These are phyloP conservation scores for Corythornis leucogaster DNA, from an alignment of 2,797 vertebrate species.

Conservation along the genomic window DNA sequence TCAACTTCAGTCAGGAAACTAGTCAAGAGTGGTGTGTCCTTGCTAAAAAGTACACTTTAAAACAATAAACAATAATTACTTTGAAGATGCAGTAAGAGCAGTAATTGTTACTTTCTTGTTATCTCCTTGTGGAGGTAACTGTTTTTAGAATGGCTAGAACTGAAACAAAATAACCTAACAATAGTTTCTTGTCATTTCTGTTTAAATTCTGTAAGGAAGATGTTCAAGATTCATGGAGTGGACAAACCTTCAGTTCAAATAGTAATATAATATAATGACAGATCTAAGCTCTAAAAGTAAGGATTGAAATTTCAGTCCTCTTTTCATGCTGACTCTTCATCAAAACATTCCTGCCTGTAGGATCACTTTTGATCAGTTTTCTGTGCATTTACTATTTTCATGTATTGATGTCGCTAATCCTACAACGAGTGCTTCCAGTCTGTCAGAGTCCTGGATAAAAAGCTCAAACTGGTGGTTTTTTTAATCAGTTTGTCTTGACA, in stretches of 20 bases:
- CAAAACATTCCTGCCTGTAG: neutral
- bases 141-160: neutral
- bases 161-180: neutral
- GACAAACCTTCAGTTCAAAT: neutral
- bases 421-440: neutral
- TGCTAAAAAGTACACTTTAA: neutral
- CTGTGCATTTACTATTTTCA: neutral
- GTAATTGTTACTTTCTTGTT: conserved; percentile 11
- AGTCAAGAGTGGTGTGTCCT: neutral
- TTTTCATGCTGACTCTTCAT: neutral
- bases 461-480: neutral
- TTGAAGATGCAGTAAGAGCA: neutral
- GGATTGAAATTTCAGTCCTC: neutral
- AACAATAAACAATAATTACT: neutral
- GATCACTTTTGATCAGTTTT: neutral
- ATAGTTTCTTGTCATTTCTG: neutral
- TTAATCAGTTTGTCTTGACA: neutral
- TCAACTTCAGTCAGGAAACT: neutral
- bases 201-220: conserved; percentile 1
- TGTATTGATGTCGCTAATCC: neutral
- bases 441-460: neutral
- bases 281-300: neutral
- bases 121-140: neutral
- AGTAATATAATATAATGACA: neutral
- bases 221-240: neutral